These are phyloP conservation scores for Platichthys flesus DNA, from an alignment of 2,113 vertebrate species.

Conservation along the genomic window DNA sequence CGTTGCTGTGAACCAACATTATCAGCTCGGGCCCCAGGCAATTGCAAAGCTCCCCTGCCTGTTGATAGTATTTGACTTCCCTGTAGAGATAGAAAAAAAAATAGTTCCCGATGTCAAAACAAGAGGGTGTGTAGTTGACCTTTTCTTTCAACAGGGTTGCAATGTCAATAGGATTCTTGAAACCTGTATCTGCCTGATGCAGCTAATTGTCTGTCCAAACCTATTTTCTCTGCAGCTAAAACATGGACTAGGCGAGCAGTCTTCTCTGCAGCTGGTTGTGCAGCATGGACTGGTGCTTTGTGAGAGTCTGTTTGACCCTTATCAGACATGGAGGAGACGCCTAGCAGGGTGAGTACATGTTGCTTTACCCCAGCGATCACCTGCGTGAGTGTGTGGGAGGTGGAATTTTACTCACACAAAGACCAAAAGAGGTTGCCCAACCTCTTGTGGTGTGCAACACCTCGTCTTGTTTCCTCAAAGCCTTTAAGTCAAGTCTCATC, in stretches of 20 bases:
- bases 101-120: constrained; percentile 64
- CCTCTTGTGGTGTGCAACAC: constrained; percentile 39
- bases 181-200: not conserved
- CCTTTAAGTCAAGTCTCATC: constrained; percentile 31
- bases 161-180: not conserved
- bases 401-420: constrained; percentile 42
- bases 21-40: no score
- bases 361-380: constrained; percentile 18
- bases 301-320: constrained; percentile 94
- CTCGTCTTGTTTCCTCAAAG: constrained; percentile 28
- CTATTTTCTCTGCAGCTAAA: constrained; percentile 83
- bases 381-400: constrained; percentile 57
- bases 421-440: constrained; percentile 42
- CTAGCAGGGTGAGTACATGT: constrained; percentile 86
- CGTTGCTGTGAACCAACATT: no score
- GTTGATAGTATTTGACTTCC: constrained; percentile 10
- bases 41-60: no score
- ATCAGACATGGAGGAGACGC: constrained; percentile 93
- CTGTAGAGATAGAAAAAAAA: constrained; percentile 45
- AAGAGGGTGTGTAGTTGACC: constrained; percentile 31
- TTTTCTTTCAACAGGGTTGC: constrained; percentile 2
- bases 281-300: constrained; percentile 89
- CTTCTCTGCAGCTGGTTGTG: constrained; percentile 81
- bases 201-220: not conserved
- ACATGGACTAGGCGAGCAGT: constrained; percentile 65